Evolutionary conservation across 2,797 vertebrate genomes (phyloP).

Genomic region (Molossus molossus): DNA sequence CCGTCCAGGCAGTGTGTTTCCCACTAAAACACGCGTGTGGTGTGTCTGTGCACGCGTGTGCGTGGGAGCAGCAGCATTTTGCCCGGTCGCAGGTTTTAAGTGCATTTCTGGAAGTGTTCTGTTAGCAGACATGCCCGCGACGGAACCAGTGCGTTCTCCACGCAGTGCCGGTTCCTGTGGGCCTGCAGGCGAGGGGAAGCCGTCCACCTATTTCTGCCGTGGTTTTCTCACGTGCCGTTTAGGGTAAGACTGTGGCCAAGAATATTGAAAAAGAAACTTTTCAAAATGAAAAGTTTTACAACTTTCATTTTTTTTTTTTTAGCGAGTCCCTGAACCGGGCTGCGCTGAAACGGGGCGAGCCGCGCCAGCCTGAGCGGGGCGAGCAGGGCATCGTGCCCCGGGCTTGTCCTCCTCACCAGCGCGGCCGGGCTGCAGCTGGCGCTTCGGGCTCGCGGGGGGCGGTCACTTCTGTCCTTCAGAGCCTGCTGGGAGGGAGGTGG

Average conservation of each 20-base stretch:
- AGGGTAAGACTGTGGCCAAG: background rate
- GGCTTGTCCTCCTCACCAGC: background rate
- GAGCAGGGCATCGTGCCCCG: background rate
- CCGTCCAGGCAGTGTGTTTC: background rate
- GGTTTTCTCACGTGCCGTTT: conserved; percentile 57
- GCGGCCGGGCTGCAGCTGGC: background rate
- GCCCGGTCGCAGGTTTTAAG: background rate
- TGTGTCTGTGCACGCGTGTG: background rate
- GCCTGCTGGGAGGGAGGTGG: background rate
- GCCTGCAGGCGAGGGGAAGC: conserved; percentile 34
- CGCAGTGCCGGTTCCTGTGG: conserved; percentile 51
- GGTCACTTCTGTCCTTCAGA: background rate
- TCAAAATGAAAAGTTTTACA: conserved; percentile 40
- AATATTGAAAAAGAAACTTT: background rate
- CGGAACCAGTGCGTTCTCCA: conserved; percentile 41
- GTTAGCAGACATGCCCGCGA: conserved; percentile 23
- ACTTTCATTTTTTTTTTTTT: no score
- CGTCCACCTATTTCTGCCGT: conserved; percentile 42
- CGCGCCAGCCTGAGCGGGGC: no score
- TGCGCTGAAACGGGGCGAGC: background rate
- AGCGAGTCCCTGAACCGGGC: background rate
- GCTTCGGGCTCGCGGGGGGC: background rate
- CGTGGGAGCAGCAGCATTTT: background rate
- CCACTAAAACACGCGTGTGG: background rate
- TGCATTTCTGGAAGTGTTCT: conserved; percentile 56